phyloP scores from a whole-genome alignment of 1,140 invertebrate species.

The Triops longicaudatus region DNA sequence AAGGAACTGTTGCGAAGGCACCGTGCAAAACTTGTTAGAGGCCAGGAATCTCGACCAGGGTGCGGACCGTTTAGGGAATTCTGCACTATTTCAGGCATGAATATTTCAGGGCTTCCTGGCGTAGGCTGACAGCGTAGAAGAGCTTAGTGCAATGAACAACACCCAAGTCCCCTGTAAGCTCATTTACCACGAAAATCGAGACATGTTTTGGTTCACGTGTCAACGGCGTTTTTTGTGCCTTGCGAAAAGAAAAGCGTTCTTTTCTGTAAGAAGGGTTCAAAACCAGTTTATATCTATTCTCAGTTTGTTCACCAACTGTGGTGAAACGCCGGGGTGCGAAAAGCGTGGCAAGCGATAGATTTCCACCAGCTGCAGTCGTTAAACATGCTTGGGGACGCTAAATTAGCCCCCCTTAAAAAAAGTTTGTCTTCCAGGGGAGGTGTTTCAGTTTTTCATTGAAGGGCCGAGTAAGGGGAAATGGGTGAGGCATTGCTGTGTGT shows the following conservation, averaged over 20 bases:
- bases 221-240: background rate
- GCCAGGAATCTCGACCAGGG: no score
- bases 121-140: no score
- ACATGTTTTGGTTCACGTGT: background rate
- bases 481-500: background rate
- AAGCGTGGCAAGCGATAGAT: conserved; percentile 14
- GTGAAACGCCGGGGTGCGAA: background rate
- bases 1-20: no score
- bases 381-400: background rate
- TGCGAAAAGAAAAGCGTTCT: background rate
- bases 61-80: no score
- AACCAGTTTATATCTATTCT: background rate
- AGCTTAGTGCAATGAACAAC: no score
- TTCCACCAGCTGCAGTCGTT: conserved; percentile 10
- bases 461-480: no score
- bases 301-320: background rate
- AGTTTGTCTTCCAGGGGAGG: background rate
- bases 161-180: background rate
- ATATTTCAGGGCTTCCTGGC: no score
- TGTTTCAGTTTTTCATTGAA: background rate
- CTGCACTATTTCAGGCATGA: no score
- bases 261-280: background rate
- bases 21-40: no score
- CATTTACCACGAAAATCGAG: background rate
- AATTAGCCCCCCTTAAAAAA: background rate